phyloP scores from a whole-genome alignment of 2,797 vertebrate genomes.

The Prionace glauca region DNA sequence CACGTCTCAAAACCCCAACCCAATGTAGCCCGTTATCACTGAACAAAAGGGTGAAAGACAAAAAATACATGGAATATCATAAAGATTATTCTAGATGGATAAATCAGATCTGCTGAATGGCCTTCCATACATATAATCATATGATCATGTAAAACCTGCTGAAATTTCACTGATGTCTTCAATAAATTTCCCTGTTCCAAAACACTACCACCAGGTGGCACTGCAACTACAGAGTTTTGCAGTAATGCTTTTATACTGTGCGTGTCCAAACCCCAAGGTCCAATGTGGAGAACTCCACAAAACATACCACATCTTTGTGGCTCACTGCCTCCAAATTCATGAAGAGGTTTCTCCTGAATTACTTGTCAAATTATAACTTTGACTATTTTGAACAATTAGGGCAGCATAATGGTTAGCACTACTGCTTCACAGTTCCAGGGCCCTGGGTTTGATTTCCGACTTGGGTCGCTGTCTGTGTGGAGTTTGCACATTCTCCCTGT shows the following conservation, averaged over 20 bases:
- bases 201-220: conserved; percentile 8
- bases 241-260: background rate
- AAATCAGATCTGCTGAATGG: background rate
- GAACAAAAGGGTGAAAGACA: background rate
- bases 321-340: no score
- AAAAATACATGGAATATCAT: background rate
- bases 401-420: no score
- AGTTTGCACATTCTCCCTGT: no score
- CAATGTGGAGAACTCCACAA: background rate
- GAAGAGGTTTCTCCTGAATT: no score
- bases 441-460: no score
- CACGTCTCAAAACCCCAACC: background rate
- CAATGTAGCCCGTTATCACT: background rate
- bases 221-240: background rate
- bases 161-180: no score
- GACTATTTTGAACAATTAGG: no score
- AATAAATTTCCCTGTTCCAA: background rate
- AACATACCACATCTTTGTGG: background rate
- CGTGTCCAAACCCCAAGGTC: background rate
- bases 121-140: background rate
- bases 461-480: no score
- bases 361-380: no score
- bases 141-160: background rate
- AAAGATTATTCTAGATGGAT: background rate
- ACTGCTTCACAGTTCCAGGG: no score